These are phyloP conservation scores for Syngnathus acus DNA, from an alignment of 2,797 vertebrate species.

Conservation along the genomic window DNA sequence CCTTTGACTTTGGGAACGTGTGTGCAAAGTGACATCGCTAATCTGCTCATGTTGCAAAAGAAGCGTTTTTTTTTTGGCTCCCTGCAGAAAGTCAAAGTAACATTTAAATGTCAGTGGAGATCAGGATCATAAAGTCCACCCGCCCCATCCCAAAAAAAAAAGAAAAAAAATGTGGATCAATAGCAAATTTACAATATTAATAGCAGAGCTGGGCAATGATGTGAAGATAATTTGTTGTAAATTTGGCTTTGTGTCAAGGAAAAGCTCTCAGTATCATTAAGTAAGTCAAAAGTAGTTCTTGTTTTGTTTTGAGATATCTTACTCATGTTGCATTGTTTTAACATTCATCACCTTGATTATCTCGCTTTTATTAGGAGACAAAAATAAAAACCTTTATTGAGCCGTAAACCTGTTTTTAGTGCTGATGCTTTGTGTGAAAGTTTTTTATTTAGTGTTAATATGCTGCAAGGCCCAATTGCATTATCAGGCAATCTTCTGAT, in stretches of 20 bases:
- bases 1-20: slow-evolving; percentile 39
- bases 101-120: slow-evolving; percentile 52
- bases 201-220: background rate
- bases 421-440: background rate
- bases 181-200: slow-evolving; percentile 1
- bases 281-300: background rate
- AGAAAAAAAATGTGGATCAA: background rate
- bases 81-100: slow-evolving; percentile 18
- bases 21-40: slow-evolving; percentile 12
- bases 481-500: background rate
- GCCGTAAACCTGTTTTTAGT: background rate
- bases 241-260: background rate
- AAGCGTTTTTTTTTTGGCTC: slow-evolving; percentile 20
- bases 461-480: background rate
- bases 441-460: slow-evolving; percentile 1
- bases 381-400: background rate
- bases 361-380: background rate
- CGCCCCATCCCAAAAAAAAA: background rate
- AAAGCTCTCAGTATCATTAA: slow-evolving; percentile 1
- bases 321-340: background rate
- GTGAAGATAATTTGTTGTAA: background rate
- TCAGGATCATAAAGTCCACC: background rate
- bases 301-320: background rate
- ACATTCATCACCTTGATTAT: background rate
- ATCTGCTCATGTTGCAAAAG: slow-evolving; percentile 29